phyloP scores from a whole-genome alignment of 2,113 vertebrate species.

The Pelecanoides urinatrix region DNA sequence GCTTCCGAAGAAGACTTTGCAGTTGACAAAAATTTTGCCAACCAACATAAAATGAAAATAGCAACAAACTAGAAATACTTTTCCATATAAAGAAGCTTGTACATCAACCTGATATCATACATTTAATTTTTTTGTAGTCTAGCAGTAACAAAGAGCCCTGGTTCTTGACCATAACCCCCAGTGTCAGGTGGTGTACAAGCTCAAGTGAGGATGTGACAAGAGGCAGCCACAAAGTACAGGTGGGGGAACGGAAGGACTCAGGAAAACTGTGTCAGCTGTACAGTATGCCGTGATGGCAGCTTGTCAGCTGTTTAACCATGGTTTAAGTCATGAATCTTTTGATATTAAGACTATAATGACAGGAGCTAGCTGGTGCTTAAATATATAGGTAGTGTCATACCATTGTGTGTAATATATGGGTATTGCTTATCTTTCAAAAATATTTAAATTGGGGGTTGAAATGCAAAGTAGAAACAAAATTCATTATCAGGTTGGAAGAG shows the following conservation, averaged over 20 bases:
- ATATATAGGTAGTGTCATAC: not conserved
- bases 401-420: not conserved
- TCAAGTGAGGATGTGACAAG: not conserved
- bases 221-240: not conserved
- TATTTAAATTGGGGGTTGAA: conserved; percentile 25
- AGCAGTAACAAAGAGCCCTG: not conserved
- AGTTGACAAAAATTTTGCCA: not conserved
- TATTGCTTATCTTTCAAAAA: not conserved
- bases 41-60: not conserved
- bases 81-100: not conserved
- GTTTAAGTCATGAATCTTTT: not conserved
- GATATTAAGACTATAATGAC: not conserved
- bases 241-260: not conserved
- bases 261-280: not conserved
- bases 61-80: not conserved
- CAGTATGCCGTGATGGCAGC: not conserved
- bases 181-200: not conserved
- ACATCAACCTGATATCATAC: not conserved
- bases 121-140: not conserved
- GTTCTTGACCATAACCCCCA: not conserved
- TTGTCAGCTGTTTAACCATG: not conserved
- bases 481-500: not conserved
- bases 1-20: not conserved
- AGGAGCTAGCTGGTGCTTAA: not conserved
- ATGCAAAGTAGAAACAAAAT: conserved; percentile 20